Evolutionary conservation across 2,797 vertebrate genomes (phyloP).

Genomic region (Hydrophis major): DNA sequence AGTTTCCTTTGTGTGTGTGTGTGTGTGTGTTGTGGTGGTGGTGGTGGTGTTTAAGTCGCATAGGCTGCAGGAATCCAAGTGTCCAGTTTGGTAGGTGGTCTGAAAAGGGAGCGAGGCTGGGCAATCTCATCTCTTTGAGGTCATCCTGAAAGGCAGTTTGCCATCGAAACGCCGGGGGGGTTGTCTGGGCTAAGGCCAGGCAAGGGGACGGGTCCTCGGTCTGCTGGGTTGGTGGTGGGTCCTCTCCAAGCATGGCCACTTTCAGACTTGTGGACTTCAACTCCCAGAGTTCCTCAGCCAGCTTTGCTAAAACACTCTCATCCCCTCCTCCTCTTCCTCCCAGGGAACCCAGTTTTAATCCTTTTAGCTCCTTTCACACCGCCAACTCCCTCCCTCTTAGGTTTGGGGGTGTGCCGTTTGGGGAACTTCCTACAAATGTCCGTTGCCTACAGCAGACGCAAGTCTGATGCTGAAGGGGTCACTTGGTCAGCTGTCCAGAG

Average conservation of each 20-base stretch:
- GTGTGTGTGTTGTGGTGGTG: not conserved
- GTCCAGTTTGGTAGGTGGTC: not conserved
- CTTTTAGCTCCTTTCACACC: not conserved
- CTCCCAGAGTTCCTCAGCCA: no score
- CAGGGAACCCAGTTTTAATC: not conserved
- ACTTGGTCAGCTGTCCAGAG: not conserved
- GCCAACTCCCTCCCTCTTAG: not conserved
- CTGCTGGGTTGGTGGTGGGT: not conserved
- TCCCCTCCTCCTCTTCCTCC: not conserved
- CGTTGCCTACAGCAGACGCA: not conserved
- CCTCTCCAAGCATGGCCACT: not conserved
- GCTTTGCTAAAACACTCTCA: not conserved
- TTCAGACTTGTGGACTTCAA: no score
- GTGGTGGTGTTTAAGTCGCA: not conserved
- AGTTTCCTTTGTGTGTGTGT: not conserved
- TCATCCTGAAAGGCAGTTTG: not conserved
- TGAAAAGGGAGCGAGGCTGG: not conserved
- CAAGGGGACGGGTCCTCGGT: not conserved
- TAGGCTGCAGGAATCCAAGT: not conserved
- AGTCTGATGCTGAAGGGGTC: not conserved
- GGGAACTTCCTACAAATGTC: not conserved
- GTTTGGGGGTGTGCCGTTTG: not conserved
- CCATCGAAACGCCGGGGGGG: not conserved
- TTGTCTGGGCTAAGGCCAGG: not conserved
- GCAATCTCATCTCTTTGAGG: not conserved